Evolutionary conservation across 2,888 invertebrate genomes (phyloP).

Genomic region (Zaprionus lineosus): DNA sequence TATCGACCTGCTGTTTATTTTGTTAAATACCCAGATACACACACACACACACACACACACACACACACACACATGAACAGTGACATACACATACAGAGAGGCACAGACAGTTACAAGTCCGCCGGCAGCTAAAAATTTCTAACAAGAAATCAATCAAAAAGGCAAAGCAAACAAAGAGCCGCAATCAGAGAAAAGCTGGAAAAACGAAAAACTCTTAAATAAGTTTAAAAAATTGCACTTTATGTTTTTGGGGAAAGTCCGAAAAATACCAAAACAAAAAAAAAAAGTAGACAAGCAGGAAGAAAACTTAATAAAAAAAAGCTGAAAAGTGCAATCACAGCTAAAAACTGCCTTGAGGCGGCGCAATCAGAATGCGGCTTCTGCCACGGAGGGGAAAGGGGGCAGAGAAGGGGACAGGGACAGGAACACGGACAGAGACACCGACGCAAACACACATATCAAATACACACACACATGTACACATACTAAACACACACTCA

Average conservation of each 20-base stretch:
- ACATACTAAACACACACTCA: neutral
- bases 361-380: constrained; percentile 7
- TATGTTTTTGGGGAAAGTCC: constrained; percentile 6
- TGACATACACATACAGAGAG: too few species aligned
- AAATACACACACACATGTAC: neutral
- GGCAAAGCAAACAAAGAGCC: too few species aligned
- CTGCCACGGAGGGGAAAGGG: neutral
- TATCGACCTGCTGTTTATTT: too few species aligned
- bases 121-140: too few species aligned
- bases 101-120: too few species aligned
- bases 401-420: neutral
- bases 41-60: neutral
- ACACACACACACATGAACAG: too few species aligned
- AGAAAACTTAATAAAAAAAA: constrained; percentile 1
- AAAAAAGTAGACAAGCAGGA: neutral
- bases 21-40: constrained; percentile 11
- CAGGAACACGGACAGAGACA: neutral
- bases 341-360: constrained; percentile 15
- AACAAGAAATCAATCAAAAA: too few species aligned
- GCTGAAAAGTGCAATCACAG: constrained; percentile 40
- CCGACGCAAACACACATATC: neutral
- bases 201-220: too few species aligned
- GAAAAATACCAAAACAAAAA: neutral
- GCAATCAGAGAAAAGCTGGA: constrained; percentile 6
- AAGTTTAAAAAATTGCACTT: constrained; percentile 15